These are phyloP conservation scores for Apteryx mantelli DNA, from an alignment of 2,113 vertebrate species.

Conservation along the genomic window DNA sequence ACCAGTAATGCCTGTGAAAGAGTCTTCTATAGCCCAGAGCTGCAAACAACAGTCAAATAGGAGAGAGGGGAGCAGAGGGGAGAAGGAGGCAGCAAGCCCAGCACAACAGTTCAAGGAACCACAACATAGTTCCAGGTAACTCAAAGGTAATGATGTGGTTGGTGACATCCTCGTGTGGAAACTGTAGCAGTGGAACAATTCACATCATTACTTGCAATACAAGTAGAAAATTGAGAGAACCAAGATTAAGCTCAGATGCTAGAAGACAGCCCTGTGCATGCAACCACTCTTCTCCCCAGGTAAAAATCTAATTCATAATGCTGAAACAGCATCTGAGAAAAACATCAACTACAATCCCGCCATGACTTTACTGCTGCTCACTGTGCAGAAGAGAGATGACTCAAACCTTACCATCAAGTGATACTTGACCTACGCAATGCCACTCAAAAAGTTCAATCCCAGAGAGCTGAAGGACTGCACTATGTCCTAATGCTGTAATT, in stretches of 20 bases:
- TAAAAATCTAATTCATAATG: not conserved
- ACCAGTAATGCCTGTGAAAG: fast-evolving
- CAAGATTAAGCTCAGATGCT: not conserved
- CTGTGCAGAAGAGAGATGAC: not conserved
- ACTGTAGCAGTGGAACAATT: not conserved
- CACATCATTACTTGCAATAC: not conserved
- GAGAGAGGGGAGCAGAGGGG: not conserved
- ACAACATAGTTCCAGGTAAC: not conserved
- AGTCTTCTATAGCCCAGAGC: not conserved
- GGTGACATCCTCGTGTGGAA: not conserved
- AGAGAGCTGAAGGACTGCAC: not conserved
- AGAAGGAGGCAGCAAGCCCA: not conserved
- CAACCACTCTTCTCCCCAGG: not conserved
- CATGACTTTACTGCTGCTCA: not conserved
- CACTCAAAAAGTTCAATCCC: conserved; percentile 12
- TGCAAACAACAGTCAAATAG: not conserved
- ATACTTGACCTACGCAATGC: not conserved
- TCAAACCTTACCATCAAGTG: not conserved
- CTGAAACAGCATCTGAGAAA: not conserved
- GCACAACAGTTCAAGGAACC: not conserved
- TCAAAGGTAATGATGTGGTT: not conserved
- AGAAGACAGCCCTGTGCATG: not conserved
- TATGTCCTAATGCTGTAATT: not conserved
- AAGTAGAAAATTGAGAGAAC: not conserved
- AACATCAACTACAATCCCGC: not conserved